Conservation (phyloP, 2,113 vertebrate genomes). For the Mobula hypostoma region DNA sequence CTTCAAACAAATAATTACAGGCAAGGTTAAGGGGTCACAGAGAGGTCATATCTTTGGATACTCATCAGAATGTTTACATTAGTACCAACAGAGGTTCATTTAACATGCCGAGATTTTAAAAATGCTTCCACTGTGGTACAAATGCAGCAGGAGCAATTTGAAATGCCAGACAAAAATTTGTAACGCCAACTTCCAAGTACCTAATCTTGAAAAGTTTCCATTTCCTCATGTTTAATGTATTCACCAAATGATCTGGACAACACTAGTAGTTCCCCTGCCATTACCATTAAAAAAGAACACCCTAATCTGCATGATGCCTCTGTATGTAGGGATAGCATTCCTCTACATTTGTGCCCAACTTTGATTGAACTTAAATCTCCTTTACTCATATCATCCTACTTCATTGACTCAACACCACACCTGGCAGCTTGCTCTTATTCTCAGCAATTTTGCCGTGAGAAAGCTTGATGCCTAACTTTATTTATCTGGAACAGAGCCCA, state of each 20-base stretch:
- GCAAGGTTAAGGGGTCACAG: slow-evolving; percentile 87
- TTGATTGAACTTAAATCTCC: slow-evolving; percentile 34
- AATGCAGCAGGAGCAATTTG: not conserved
- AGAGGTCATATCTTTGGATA: slow-evolving; percentile 94
- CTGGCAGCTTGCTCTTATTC: slow-evolving; percentile 68
- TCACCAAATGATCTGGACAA: not conserved
- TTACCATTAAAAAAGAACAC: slow-evolving; percentile 13
- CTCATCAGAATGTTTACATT: slow-evolving; percentile 90
- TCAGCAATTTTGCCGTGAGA: slow-evolving; percentile 67
- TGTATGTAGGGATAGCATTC: not conserved
- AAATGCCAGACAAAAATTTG: slow-evolving; percentile 8
- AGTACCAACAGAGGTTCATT: slow-evolving; percentile 49
- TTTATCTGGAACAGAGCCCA: slow-evolving; percentile 65
- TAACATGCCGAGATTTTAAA: slow-evolving; percentile 43
- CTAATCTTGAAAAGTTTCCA: slow-evolving; percentile 2
- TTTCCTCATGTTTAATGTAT: not conserved
- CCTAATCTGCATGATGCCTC: not conserved
- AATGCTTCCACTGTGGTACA: slow-evolving; percentile 24
- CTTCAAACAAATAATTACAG: slow-evolving; percentile 99
- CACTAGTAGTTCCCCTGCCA: not conserved
- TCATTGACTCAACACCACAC: slow-evolving; percentile 68
- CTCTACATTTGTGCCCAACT: not conserved
- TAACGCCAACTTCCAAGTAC: slow-evolving; percentile 32
- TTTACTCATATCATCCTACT: slow-evolving; percentile 45
- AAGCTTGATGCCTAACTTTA: slow-evolving; percentile 64